phyloP scores from a whole-genome alignment of 2,888 invertebrate genomes.

The Cheilosia vernalis region DNA sequence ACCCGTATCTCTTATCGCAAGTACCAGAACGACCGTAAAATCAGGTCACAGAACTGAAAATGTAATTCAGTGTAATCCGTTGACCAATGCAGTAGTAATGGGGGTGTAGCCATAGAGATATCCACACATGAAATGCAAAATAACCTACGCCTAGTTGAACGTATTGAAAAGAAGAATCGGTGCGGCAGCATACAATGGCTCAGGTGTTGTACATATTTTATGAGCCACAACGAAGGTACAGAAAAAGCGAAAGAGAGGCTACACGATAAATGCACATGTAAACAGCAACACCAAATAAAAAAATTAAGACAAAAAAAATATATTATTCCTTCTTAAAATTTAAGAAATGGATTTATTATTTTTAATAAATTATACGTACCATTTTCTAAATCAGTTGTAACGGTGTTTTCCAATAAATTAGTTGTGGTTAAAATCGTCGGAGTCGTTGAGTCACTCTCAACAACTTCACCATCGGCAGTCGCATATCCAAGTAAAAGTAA shows the following conservation, averaged over 20 bases:
- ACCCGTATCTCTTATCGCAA: neutral
- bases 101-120: neutral
- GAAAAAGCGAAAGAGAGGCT: neutral
- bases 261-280: neutral
- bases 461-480: constrained; percentile 1
- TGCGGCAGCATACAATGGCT: neutral
- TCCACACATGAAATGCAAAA: neutral
- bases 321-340: neutral
- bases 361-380: constrained; percentile 13
- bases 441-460: constrained; percentile 34
- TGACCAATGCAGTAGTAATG: neutral
- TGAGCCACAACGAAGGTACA: constrained; percentile 3
- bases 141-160: neutral
- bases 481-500: constrained; percentile 45
- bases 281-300: neutral
- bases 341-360: neutral
- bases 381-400: constrained; percentile 25
- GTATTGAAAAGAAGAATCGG: neutral
- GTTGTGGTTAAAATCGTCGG: constrained; percentile 19
- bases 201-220: neutral
- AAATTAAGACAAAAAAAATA: neutral
- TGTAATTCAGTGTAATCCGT: neutral
- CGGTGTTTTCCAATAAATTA: constrained; percentile 23
- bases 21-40: neutral
- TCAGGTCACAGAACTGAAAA: neutral